Evolutionary conservation across 2,113 vertebrate genomes (phyloP), one percentile per base, ranked within the genome.

Genomic region (Psettodes erumei): DNA sequence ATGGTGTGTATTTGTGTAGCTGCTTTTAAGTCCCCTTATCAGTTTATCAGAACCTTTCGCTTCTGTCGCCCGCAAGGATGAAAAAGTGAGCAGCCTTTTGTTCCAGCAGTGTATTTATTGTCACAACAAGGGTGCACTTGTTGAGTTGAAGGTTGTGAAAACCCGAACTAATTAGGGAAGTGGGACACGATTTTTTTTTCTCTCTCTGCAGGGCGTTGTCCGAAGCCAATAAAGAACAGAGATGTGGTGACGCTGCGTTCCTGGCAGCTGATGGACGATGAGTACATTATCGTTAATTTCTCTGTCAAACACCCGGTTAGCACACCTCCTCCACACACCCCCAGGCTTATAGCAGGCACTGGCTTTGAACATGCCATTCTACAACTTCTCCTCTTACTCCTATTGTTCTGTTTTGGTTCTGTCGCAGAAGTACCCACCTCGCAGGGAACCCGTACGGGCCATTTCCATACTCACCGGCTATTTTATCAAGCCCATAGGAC

Each of bases 271-370:
- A 87, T 25, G 27, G 92, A 93, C 11, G 92, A 93, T 0, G 93
- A 90, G 58, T 94, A 91, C 47, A 32, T 92, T 3, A 92, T 95
- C 37, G 30, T 94, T 37, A 95, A 94, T 86, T 94, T 93, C 93
- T 96, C 95, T 0, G 88, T 96, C 72, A 95, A 95, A 87, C 94
- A 95, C 72, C 91, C 82, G 58, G 94, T 95, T 91, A 9, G 89
- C 37, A 18, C 45, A 3, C 5, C 18, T 54, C 59, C 55, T 42
- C 37, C 55, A 15, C 53, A 28, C 50, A 32, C 8, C 53, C 32
- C 60, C 50, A n/a, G 8, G 6, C 62, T 40, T 61, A 63, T 2
- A 13, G 18, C 35, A 53, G 33, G 28, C 8, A 37, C 63, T 55
- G 21, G n/a, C 11, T 59, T 53, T n/a, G 23, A 55, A 66, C 0